Percentiles rank a stretch among this genome's conserved stretches.
Conservation (phyloP, 2,888 invertebrate genomes). For the Cremastinae sp. region DNA sequence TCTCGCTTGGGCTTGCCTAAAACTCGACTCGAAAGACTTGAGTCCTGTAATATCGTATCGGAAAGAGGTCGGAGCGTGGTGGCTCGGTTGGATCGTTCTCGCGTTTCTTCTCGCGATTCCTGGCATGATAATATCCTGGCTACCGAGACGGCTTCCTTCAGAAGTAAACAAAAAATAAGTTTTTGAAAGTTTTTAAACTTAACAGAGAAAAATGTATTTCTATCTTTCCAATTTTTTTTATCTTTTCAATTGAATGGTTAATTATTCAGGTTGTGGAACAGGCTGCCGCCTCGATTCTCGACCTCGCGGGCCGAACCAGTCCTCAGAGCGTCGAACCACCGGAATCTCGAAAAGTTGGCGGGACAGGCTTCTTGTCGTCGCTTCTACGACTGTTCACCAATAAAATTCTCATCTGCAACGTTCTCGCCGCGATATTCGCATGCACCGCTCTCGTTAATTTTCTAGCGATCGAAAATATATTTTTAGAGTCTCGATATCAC, state of each 20-base stretch:
- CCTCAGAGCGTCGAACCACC: constrained; percentile 40
- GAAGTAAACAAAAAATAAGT: constrained; percentile 66
- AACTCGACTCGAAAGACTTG: constrained; percentile 72
- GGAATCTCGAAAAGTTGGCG: constrained; percentile 65
- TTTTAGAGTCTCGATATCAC: constrained; percentile 84
- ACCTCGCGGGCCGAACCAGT: constrained; percentile 72
- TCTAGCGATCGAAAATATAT: constrained; percentile 82
- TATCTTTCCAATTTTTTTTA: no score
- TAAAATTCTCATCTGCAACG: constrained; percentile 82
- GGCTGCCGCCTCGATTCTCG: constrained; percentile 82
- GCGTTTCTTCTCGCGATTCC: constrained; percentile 80
- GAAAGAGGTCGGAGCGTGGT: constrained; percentile 78
- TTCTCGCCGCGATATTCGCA: constrained; percentile 81
- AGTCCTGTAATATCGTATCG: constrained; percentile 69
- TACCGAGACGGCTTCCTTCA: constrained; percentile 82
- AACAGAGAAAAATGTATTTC: not conserved
- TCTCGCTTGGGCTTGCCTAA: constrained; percentile 76
- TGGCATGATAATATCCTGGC: constrained; percentile 82
- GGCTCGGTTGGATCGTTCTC: constrained; percentile 82
- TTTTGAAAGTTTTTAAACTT: not conserved
- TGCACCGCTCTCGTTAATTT: constrained; percentile 83
- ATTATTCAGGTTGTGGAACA: constrained; percentile 83
- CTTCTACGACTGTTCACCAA: constrained; percentile 82
- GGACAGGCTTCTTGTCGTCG: constrained; percentile 80
- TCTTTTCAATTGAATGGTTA: no score